Evolutionary conservation across 2,888 invertebrate genomes (phyloP).

Genomic region (Ophion slaviceki): DNA sequence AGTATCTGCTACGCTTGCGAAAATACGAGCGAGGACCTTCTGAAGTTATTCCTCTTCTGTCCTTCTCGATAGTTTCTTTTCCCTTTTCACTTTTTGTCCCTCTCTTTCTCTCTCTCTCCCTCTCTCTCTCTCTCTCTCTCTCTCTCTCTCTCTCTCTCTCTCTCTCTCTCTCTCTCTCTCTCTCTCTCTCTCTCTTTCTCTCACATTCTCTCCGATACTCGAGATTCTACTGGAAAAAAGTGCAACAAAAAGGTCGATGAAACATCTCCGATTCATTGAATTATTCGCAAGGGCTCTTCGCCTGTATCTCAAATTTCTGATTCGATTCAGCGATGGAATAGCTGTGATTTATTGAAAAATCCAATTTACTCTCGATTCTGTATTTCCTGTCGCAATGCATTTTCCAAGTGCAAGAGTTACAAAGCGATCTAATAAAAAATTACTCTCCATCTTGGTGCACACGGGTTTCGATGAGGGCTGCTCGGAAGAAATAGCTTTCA

Average conservation of each 20-base stretch:
- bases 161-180: neutral
- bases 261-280: conserved; percentile 26
- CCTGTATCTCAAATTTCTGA: conserved; percentile 10
- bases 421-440: neutral
- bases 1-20: conserved; percentile 16
- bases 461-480: neutral
- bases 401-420: conserved; percentile 1
- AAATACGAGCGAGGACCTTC: neutral
- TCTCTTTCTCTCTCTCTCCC: too few relatives aligned
- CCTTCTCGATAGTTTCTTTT: too few relatives aligned
- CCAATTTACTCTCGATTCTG: neutral
- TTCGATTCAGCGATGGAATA: conserved; percentile 11
- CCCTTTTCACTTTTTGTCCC: too few relatives aligned
- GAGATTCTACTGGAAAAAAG: conserved; percentile 16
- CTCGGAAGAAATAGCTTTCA: neutral
- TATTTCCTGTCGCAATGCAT: neutral
- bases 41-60: neutral
- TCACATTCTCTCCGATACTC: neutral
- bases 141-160: neutral
- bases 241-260: neutral
- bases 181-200: too few relatives aligned
- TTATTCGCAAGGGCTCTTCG: conserved; percentile 36
- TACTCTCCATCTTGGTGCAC: neutral
- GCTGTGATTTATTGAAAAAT: conserved; percentile 22
- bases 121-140: neutral